Evolutionary conservation across 1,140 invertebrate species (phyloP).

Genomic region (Cherax quadricarinatus): DNA sequence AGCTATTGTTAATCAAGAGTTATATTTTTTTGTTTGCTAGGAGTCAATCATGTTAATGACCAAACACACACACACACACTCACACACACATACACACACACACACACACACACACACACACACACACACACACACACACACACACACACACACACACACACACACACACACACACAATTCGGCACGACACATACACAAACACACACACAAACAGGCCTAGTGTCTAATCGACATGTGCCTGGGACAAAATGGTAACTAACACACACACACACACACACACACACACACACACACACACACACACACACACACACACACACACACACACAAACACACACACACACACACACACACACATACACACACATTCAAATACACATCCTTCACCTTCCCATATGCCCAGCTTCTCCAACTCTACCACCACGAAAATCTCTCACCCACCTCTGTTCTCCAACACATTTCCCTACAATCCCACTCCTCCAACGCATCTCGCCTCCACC

Average conservation of each 20-base stretch:
- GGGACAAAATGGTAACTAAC: no score
- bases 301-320: slow-evolving; percentile 13
- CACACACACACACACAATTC: no score
- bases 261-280: background rate
- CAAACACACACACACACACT: background rate
- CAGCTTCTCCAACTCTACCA: background rate
- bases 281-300: background rate
- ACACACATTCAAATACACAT: background rate
- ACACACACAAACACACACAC: background rate
- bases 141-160: background rate
- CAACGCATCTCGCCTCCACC: background rate
- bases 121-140: background rate
- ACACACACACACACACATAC: background rate
- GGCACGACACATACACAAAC: no score
- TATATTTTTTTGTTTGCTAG: no score
- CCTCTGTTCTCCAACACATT: background rate
- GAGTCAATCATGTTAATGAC: no score
- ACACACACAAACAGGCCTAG: background rate
- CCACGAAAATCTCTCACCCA: background rate
- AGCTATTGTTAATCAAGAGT: no score
- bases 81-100: background rate
- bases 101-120: background rate
- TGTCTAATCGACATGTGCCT: no score
- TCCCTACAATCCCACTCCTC: background rate
- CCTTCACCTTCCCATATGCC: background rate